Conservation (phyloP, 2,113 vertebrate genomes). For the Origma solitaria region DNA sequence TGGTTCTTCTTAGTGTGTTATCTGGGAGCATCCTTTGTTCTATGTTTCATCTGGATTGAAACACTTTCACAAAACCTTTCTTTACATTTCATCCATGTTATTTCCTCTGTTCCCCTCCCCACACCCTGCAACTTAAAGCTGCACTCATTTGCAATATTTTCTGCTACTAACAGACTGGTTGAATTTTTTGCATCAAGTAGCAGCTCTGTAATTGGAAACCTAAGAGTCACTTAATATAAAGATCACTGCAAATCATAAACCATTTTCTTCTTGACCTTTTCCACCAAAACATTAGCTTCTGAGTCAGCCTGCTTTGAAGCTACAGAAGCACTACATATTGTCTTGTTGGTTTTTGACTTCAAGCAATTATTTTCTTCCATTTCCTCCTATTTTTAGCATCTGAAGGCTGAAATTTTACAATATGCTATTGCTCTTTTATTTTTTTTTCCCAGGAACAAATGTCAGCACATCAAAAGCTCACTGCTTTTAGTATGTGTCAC, state of each 20-base stretch:
- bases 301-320: slow-evolving; percentile 45
- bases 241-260: slow-evolving; percentile 15
- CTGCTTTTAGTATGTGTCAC: background rate
- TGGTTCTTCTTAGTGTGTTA: background rate
- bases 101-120: background rate
- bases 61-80: background rate
- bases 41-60: background rate
- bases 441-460: background rate
- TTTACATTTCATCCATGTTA: background rate
- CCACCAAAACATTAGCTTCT: slow-evolving; percentile 44
- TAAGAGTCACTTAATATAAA: slow-evolving; percentile 30
- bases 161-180: background rate
- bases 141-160: background rate
- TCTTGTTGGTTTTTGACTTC: slow-evolving; percentile 23
- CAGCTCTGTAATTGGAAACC: background rate
- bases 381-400: slow-evolving; percentile 31
- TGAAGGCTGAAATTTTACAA: slow-evolving; percentile 35
- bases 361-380: slow-evolving; percentile 2
- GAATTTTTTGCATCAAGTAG: background rate
- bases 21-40: background rate
- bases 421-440: background rate
- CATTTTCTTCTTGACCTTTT: slow-evolving; percentile 46
- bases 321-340: slow-evolving; percentile 3
- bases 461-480: slow-evolving; percentile 24
- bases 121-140: background rate